These are phyloP conservation scores for Anoplius nigerrimus DNA, from an alignment of 2,888 invertebrate species.

Conservation along the genomic window DNA sequence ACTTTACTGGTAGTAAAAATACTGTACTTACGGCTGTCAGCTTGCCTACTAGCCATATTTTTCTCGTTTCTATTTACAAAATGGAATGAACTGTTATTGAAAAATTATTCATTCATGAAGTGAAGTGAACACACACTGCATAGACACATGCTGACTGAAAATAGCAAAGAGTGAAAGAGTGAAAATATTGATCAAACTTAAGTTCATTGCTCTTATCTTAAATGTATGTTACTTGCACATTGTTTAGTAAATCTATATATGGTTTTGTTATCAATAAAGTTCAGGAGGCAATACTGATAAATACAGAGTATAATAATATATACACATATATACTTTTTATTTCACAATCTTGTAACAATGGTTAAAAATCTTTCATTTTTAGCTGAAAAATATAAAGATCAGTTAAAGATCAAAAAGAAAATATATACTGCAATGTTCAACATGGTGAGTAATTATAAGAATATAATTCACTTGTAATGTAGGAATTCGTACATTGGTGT, in stretches of 20 bases:
- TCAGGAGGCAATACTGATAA: neutral
- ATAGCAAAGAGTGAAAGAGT: no score
- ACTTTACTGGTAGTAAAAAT: no score
- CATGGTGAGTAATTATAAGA: no score
- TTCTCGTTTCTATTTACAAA: no score
- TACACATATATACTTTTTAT: neutral
- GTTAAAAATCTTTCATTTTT: constrained; percentile 1
- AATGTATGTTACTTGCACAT: neutral
- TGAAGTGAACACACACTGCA: no score
- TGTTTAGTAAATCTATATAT: neutral
- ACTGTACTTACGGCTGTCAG: no score
- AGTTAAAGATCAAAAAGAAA: neutral
- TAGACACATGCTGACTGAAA: no score
- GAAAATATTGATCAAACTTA: constrained; percentile 12
- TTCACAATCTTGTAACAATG: neutral
- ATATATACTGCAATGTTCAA: neutral
- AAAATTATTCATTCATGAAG: no score
- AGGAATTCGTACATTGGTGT: no score
- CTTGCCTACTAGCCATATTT: no score
- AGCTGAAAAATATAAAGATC: neutral
- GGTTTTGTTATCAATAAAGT: neutral
- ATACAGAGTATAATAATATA: neutral
- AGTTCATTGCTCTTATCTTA: neutral
- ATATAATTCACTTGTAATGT: no score
- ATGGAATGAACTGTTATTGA: no score